Base-by-base conservation (phyloP, 2,113 vertebrate genomes). In the Epinephelus cyanopodus region DNA sequence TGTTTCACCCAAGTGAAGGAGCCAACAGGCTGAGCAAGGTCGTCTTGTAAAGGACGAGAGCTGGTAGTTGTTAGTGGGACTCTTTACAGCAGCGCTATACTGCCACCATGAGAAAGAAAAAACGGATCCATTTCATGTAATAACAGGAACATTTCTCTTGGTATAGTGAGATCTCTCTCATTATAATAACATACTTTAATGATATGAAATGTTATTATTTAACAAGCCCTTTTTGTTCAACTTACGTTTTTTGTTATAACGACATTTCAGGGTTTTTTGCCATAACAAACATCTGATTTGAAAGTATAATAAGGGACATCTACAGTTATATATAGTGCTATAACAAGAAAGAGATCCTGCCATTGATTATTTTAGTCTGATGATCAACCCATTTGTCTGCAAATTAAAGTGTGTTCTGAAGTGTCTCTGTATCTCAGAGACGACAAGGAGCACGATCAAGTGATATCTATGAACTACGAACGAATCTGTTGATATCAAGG, bases 21-120 rank as follows among this genome's bases (percentile, higher is more conserved):
- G 65, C 70, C 70, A 17, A 3, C 37, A 6, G 62, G 39, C 33
- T 58, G 11, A 19, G 47, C 18, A 42, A 48, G 29, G 23, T 78
- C 2, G 1, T 21, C n/a, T 21, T 53, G 56, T 37, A 53, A 61
- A 82, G 13, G 33, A 67, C 15, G 21, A 4, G 27, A 64, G 62
- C 76, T 69, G 45, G 13, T 48, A 4, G 72, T 66, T 48, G 5
- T 77, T 66, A 53, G 70, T 29, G 57, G 60, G 54, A 54, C 71
- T 5, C 21, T 21, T 65, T 56, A 4, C 42, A 39, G 53, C 72
- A 56, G 77, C 5, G 2, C 58, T 50, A 42, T 47, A 5, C 52
- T 74, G 53, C 81, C 69, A 78, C 65, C 63, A 50, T 37, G 58
- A 79, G 13, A 53, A 23, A 27, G 33, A 10, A 5, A 29, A 23